These are phyloP conservation scores for Penaeus chinensis DNA, from an alignment of 1,140 invertebrate genomes.

Conservation along the genomic window DNA sequence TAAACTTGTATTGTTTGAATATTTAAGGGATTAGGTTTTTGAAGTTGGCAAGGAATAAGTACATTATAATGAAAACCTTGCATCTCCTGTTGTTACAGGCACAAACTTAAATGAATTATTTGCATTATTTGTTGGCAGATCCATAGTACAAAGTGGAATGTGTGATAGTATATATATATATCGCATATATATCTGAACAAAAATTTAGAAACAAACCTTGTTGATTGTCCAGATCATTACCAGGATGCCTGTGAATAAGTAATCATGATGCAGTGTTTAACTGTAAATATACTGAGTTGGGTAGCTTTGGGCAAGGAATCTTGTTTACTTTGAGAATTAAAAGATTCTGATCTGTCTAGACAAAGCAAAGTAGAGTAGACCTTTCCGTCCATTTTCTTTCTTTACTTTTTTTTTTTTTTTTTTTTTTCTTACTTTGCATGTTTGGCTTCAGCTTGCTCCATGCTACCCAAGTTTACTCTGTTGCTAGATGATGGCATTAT, in stretches of 20 bases:
- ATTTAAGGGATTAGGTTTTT: not conserved
- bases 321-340: too few relatives aligned
- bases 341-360: too few relatives aligned
- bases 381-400: too few relatives aligned
- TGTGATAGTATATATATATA: constrained; percentile 42
- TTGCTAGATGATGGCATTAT: too few relatives aligned
- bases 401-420: not conserved
- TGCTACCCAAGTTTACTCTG: constrained; percentile 23
- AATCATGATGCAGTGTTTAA: too few relatives aligned
- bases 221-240: constrained; percentile 36
- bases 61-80: not conserved
- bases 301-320: too few relatives aligned
- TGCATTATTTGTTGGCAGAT: constrained; percentile 10
- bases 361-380: too few relatives aligned
- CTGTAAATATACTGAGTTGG: too few relatives aligned
- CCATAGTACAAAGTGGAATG: constrained; percentile 51
- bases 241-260: too few relatives aligned
- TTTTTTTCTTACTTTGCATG: not conserved
- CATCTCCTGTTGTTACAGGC: not conserved
- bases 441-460: constrained; percentile 29
- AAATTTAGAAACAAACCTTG: constrained; percentile 10
- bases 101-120: not conserved
- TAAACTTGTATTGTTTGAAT: constrained; percentile 20
- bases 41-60: not conserved
- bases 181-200: too few relatives aligned